phyloP scores from a whole-genome alignment of 2,797 vertebrate genomes.

The Hypotaenidia okinawae region DNA sequence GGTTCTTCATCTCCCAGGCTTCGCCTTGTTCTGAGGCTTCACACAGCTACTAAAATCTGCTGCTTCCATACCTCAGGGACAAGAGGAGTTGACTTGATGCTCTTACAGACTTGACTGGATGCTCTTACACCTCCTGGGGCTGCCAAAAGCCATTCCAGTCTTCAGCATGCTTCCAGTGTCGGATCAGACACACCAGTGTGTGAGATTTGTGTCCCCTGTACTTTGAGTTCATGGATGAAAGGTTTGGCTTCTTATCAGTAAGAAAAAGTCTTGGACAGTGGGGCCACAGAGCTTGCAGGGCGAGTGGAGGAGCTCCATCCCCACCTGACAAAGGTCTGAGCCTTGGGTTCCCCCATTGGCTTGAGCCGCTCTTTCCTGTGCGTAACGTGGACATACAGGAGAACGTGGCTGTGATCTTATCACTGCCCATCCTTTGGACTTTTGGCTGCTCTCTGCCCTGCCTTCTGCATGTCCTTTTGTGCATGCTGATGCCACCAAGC shows the following conservation, averaged over 20 bases:
- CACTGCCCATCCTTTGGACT: not conserved
- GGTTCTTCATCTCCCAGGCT: not conserved
- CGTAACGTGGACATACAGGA: rapidly evolving
- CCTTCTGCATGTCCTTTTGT: not conserved
- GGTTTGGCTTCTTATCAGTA: not conserved
- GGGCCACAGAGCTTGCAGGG: not conserved
- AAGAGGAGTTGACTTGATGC: not conserved
- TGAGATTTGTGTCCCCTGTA: not conserved
- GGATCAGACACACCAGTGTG: not conserved
- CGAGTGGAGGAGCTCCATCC: not conserved
- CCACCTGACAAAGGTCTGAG: not conserved
- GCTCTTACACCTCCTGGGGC: not conserved
- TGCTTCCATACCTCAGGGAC: not conserved
- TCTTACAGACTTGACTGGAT: not conserved
- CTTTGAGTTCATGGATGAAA: not conserved
- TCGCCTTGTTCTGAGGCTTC: not conserved
- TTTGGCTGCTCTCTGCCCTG: not conserved
- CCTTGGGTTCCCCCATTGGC: not conserved
- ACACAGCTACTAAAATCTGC: rapidly evolving
- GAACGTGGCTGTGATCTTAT: not conserved
- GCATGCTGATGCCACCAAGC: not conserved
- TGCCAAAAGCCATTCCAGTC: not conserved
- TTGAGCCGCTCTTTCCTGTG: not conserved
- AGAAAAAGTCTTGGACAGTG: not conserved
- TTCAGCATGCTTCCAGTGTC: not conserved